These are phyloP conservation scores for Dynastes tityus DNA, from an alignment of 2,888 invertebrate genomes.

Conservation along the genomic window DNA sequence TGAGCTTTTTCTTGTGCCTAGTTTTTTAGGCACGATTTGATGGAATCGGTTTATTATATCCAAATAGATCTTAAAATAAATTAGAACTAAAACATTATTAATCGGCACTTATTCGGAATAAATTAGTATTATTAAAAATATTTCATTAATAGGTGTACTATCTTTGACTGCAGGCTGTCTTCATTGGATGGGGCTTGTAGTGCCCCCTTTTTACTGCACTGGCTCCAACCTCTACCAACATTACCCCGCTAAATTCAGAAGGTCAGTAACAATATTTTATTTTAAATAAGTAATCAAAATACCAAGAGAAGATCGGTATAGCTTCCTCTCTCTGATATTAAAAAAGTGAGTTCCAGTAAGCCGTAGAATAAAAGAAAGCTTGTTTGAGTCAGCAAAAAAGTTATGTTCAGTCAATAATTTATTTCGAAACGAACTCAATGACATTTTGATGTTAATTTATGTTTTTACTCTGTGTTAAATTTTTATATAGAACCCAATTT, in stretches of 20 bases:
- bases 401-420: no score
- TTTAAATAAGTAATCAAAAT: no score
- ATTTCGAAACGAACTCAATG: no score
- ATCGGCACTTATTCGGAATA: not conserved
- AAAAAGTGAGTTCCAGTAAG: no score
- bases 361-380: no score
- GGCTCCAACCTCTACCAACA: constrained; percentile 71
- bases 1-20: not conserved
- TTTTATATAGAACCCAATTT: no score
- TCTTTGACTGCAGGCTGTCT: constrained; percentile 48
- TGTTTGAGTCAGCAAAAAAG: no score
- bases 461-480: no score
- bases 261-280: constrained; percentile 61
- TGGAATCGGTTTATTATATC: not conserved
- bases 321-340: no score
- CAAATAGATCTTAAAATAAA: not conserved
- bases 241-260: constrained; percentile 71
- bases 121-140: constrained; percentile 16
- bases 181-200: constrained; percentile 69
- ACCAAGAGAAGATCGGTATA: no score
- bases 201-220: constrained; percentile 70
- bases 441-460: no score
- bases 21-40: not conserved
- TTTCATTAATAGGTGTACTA: constrained; percentile 46
- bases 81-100: not conserved